Base-by-base conservation (phyloP, 2,888 invertebrate species). In the Suillia variegata region DNA sequence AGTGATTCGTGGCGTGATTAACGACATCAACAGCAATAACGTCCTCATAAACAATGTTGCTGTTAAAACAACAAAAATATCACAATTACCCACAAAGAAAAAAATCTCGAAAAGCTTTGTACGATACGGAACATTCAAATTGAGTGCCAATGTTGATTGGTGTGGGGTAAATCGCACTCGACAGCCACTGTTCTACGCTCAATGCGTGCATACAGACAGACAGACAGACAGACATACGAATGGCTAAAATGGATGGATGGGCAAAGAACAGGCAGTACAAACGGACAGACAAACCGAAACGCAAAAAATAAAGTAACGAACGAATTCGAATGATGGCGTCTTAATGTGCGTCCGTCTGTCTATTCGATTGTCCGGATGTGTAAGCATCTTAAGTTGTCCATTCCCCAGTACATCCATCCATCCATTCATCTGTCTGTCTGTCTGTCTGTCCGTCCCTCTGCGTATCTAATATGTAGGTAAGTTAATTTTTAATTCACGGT, bases 151-250 rank as follows among this genome's bases (percentile, higher is more conserved):
- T 64, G 66, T 66, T 67, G 67, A 67, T 65, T 67, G 68, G 68
- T 67, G 67, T 69, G 64, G 64, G 64, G 59, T 55, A 64, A 69
- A 66, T 61, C 64, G 67, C 67, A 67, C 66, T 59, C 55, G 67
- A 67, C 69, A 65, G 69, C 69, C 69, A 69, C 69, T 64, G 69
- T 69, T 69, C 62, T 67, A 67, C 69, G 69, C 69, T 65, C 59
- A 62, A 64, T 60, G 61, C 58, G 56, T 59, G 51, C 59, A 53
- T n/a, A 3, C 38, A n/a, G 15, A n/a, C 38, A n/a, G 15, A 13
- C 15, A n/a, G 15, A 10, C 38, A n/a, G n/a, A 10, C 13, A n/a
- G 38, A 38, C 38, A 20, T 2, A 48, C 48, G 22, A 6, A 20
- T 38, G n/a, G n/a, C n/a, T n/a, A n/a, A n/a, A n/a, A n/a, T n/a